A percentile compares a stretch with the other conserved stretches of the same genome.
Evolutionary conservation across 1,140 invertebrate species (phyloP).

Genomic region (Trachymyrmex cornetzi): DNA sequence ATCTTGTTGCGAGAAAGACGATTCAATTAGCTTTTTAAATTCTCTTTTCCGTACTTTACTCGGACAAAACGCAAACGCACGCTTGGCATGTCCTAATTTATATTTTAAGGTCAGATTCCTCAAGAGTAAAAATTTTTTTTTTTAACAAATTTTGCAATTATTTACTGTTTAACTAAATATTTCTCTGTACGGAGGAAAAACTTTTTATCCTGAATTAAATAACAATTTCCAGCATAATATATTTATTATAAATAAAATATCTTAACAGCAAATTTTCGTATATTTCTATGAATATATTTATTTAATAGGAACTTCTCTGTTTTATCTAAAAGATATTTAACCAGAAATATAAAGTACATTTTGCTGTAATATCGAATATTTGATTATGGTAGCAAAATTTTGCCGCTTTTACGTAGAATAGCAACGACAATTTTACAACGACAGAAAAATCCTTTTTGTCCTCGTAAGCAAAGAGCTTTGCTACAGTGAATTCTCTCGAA

Average conservation of each 20-base stretch:
- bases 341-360: background rate
- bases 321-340: background rate
- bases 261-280: background rate
- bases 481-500: constrained; percentile 11
- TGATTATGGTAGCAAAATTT: background rate
- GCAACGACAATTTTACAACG: background rate
- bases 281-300: background rate
- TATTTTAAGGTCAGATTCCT: background rate
- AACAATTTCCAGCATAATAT: background rate
- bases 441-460: background rate
- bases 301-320: background rate
- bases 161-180: background rate
- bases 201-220: background rate
- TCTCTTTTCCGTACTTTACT: background rate
- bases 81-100: background rate
- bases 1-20: background rate
- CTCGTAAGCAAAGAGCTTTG: background rate
- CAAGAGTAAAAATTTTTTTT: background rate
- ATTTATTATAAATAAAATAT: background rate
- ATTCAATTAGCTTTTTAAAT: constrained; percentile 16
- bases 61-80: background rate
- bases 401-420: background rate
- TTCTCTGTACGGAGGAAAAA: background rate
- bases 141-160: background rate
- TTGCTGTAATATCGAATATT: background rate